Evolutionary conservation across 2,113 vertebrate species (phyloP), one percentile per base, ranked within the genome.

Genomic region (Pampusana beccarii): DNA sequence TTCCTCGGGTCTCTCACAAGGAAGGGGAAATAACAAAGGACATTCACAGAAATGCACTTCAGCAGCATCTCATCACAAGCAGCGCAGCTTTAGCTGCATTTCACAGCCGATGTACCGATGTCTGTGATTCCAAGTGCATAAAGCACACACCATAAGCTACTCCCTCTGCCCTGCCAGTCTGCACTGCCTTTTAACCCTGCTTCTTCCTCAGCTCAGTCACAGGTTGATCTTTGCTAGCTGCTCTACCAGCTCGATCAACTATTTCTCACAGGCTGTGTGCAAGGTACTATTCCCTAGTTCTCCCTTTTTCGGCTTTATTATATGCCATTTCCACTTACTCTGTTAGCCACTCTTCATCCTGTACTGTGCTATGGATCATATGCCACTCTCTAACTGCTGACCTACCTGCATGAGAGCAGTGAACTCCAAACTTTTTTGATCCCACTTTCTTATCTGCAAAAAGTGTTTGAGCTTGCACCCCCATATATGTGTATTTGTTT

Each of bases 31-130:
- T 80, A 92, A 84, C 51, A 53, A 61, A 79, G 80, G 58, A 65
- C 50, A 46, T 87, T 77, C 81, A 38, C 6, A 84, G 92, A 90
- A 93, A 77, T 79, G 69, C 46, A 36, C 57, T 96, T 93, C 31
- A 80, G 61, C 56, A 84, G 74, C 56, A 65, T 92, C 86, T 96
- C 73, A 60, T 93, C 77, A 57, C 44, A 92, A 92, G 77, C 61
- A 88, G 83, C 54, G 17, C 64, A 62, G 78, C 67, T 94, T 96
- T 86, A 81, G 50, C 60, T 74, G 81, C 53, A 17, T 78, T 89
- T 86, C 84, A 51, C 70, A 89, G 82, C 70, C 86, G 61, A 85
- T 84, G 11, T 72, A 62, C 58, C 48, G 71, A 83, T 29, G n/a
- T 72, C 36, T 78, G 73, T 58, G 34, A 90, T 94, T 92, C 54